These are phyloP conservation scores for Drosophila nannoptera DNA, from an alignment of 1,140 invertebrate species.

Conservation along the genomic window DNA sequence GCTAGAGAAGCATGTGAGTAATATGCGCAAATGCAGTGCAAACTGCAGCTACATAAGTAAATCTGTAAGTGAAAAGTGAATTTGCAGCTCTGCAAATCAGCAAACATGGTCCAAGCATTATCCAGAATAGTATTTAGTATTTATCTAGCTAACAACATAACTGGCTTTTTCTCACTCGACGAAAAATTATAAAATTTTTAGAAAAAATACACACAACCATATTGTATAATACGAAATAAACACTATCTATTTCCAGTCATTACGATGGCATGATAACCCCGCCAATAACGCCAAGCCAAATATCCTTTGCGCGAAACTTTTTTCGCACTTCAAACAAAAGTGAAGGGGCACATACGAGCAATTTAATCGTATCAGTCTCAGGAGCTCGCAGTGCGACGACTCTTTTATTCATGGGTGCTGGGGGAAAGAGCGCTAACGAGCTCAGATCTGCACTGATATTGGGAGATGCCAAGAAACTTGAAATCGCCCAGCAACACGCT, in stretches of 20 bases:
- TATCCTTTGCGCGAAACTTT: conserved; percentile 63
- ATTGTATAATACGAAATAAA: neutral
- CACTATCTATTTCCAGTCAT: conserved; percentile 14
- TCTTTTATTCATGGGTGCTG: conserved; percentile 56
- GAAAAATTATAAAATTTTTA: neutral
- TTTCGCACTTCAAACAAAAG: conserved; percentile 45
- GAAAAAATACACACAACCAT: neutral
- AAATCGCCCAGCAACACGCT: conserved; percentile 52
- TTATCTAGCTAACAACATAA: conserved; percentile 3
- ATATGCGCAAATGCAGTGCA: too few species aligned
- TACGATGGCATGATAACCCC: conserved; percentile 50
- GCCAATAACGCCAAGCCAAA: conserved; percentile 30
- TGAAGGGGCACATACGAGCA: conserved; percentile 5
- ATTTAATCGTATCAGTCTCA: conserved; percentile 52
- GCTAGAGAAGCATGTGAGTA: too few species aligned
- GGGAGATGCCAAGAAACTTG: conserved; percentile 36
- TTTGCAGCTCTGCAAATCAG: too few species aligned
- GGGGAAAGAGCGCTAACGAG: conserved; percentile 45
- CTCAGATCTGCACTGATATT: conserved; percentile 43
- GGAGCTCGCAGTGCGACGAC: conserved; percentile 58
- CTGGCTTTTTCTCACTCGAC: conserved; percentile 4
- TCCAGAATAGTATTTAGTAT: too few species aligned
- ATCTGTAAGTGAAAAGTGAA: too few species aligned
- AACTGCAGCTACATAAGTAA: too few species aligned
- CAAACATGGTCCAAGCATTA: too few species aligned